Evolutionary conservation across 2,797 vertebrate species (phyloP), one percentile per base, ranked within the genome.

Genomic region (Nasua narica): DNA sequence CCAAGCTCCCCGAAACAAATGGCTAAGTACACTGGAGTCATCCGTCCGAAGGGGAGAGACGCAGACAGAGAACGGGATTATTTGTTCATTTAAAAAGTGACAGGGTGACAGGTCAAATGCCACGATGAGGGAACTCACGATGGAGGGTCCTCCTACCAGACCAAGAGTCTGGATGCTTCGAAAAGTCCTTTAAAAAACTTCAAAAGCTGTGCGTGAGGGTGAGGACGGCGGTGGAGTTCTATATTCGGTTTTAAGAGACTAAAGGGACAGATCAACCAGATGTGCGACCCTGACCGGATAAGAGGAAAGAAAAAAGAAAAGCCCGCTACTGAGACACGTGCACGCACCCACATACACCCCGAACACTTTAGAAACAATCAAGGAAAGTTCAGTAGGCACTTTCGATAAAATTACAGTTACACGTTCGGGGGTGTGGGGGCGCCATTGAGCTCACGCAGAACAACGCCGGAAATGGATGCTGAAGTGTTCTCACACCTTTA

Each of bases 51-150:
- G 16, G 2, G 12, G 0, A 0, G 5, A 46, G 58, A 84, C 84
- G 46, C 77, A 97, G 77, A 78, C 58, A 35, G 40, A 29, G 95
- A 72, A 62, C 29, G 1, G 8, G 29, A 8, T 25, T 62, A 3
- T n/a, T 46, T 62, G 21, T 52, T 32, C 62, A 86, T 62, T 46
- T 25, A 85, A 90, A 85, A 67, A 35, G 29, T 72, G n/a, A 93
- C 1, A 23, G 15, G 29, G 5, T 79, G 65, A 83, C 67, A 93
- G 54, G 35, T 69, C 35, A 60, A 85, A 62, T 7, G 40, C 9
- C 23, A n/a, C 52, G 32, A 43, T 2, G 8, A 85, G 15, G 70
- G 85, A 84, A 93, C 76, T 52, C 21, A 87, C 23, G 56, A 56
- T 7, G 29, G 19, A 50, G 37, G 69, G 19, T 43, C 25, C 62